Evolutionary conservation across 2,797 vertebrate genomes (phyloP).

Genomic region (Aulostomus chinensis): DNA sequence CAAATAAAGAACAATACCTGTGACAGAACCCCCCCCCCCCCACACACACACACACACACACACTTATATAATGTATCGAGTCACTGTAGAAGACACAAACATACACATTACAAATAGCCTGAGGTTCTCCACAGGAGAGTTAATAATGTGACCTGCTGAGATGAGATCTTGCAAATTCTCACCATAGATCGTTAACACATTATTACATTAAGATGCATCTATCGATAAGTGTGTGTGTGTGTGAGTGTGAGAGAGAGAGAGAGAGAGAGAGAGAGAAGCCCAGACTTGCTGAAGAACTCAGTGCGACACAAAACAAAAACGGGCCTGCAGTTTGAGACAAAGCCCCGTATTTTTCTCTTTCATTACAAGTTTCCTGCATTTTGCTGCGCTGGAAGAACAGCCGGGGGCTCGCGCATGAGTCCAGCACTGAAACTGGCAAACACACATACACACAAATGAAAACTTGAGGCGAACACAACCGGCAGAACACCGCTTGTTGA

Average conservation of each 20-base stretch:
- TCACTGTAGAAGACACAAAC: conserved; percentile 12
- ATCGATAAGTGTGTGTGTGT: conserved; percentile 20
- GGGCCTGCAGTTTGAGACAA: conserved; percentile 26
- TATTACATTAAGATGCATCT: conserved; percentile 38
- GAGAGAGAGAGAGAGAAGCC: too few relatives aligned
- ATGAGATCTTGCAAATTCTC: too few relatives aligned
- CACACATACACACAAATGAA: conserved; percentile 26
- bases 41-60: too few relatives aligned
- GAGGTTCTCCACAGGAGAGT: conserved; percentile 29
- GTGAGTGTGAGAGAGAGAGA: too few relatives aligned
- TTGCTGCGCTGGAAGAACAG: conserved; percentile 38
- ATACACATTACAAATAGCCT: conserved; percentile 19
- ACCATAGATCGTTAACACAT: conserved; percentile 42
- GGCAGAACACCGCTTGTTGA: conserved; percentile 29
- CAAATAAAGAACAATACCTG: not conserved
- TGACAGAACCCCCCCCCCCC: too few relatives aligned
- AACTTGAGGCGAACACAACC: too few relatives aligned
- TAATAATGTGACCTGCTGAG: conserved; percentile 56
- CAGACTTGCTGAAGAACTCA: too few relatives aligned
- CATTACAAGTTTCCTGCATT: conserved; percentile 41
- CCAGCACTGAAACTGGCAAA: conserved; percentile 20
- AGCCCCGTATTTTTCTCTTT: conserved; percentile 41
- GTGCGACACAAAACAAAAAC: conserved; percentile 27
- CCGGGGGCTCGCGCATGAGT: conserved; percentile 35
- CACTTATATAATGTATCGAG: too few relatives aligned